phyloP scores from a whole-genome alignment of 2,113 vertebrate genomes.

The Rhinogobius similis region DNA sequence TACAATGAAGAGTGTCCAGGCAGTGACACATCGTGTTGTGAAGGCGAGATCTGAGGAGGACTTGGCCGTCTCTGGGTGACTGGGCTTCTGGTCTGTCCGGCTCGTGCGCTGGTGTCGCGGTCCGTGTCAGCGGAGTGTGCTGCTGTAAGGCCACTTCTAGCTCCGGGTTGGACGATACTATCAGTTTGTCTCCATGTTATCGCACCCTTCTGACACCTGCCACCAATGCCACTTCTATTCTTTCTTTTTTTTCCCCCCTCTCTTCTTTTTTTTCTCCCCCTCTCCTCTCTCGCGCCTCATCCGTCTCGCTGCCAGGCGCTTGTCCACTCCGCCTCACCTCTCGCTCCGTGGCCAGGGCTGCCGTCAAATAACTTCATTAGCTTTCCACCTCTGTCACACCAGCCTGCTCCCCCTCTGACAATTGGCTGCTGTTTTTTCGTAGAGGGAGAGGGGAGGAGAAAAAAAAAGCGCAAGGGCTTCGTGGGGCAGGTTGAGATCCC shows the following conservation, averaged over 20 bases:
- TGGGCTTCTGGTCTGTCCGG: conserved; percentile 47
- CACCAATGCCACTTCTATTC: conserved; percentile 58
- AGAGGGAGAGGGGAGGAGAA: conserved; percentile 15
- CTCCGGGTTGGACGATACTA: conserved; percentile 61
- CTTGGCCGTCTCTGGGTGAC: conserved; percentile 63
- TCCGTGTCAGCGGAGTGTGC: conserved; percentile 45
- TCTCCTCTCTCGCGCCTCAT: conserved; percentile 69
- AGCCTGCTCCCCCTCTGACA: conserved; percentile 76
- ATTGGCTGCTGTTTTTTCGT: conserved; percentile 72
- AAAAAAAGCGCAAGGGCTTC: conserved; percentile 52
- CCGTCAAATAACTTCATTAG: conserved; percentile 84
- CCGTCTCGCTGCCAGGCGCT: conserved; percentile 76
- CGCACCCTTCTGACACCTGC: conserved; percentile 72
- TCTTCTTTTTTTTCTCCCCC: conserved; percentile 10
- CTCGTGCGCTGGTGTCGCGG: conserved; percentile 19
- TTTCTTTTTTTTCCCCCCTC: conserved; percentile 37
- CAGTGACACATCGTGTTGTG: conserved; percentile 41
- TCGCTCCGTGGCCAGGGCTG: conserved; percentile 73
- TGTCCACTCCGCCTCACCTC: conserved; percentile 78
- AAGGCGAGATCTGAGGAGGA: conserved; percentile 50
- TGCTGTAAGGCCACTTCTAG: conserved; percentile 45
- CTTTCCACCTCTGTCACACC: conserved; percentile 80
- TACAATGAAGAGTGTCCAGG: conserved; percentile 33
- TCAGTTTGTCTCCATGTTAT: conserved; percentile 73
- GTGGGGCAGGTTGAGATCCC: conserved; percentile 71